A percentile compares a stretch with the other conserved stretches of the same genome.
Conservation (phyloP, 2,888 invertebrate species). For the Strigamia transsilvanica region DNA sequence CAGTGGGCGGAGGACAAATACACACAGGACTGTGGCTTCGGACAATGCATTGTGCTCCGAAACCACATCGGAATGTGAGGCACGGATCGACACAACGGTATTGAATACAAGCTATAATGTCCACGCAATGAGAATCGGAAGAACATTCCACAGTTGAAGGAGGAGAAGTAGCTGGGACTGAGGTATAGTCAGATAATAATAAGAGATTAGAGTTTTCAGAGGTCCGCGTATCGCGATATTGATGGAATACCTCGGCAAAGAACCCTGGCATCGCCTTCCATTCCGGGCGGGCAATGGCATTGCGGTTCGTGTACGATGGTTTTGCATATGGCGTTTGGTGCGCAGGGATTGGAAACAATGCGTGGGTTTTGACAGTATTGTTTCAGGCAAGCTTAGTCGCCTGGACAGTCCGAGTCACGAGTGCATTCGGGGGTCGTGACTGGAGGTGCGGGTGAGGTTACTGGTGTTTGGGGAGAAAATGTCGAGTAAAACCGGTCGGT, state of each 20-base stretch:
- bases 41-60: conserved; percentile 78
- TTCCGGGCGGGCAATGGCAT: conserved; percentile 72
- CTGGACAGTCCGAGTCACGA: conserved; percentile 59
- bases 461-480: background rate
- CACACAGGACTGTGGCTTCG: conserved; percentile 62
- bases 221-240: no score
- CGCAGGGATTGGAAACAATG: conserved; percentile 73
- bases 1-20: conserved; percentile 55
- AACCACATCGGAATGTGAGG: conserved; percentile 72
- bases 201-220: background rate
- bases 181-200: background rate
- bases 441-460: background rate
- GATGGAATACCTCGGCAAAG: conserved; percentile 59
- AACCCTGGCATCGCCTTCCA: conserved; percentile 57
- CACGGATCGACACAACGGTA: conserved; percentile 72
- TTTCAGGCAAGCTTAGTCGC: conserved; percentile 58
- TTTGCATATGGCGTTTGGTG: conserved; percentile 80
- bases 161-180: conserved; percentile 17
- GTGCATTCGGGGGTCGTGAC: conserved; percentile 57
- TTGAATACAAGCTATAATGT: conserved; percentile 87
- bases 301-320: conserved; percentile 84
- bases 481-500: no score
- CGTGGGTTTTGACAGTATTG: conserved; percentile 73
- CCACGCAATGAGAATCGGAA: conserved; percentile 79
- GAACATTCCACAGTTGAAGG: conserved; percentile 56